Evolutionary conservation across 64 coral and sea anemone species (phyloP).

Genomic region (Pachyseris speciosa): DNA sequence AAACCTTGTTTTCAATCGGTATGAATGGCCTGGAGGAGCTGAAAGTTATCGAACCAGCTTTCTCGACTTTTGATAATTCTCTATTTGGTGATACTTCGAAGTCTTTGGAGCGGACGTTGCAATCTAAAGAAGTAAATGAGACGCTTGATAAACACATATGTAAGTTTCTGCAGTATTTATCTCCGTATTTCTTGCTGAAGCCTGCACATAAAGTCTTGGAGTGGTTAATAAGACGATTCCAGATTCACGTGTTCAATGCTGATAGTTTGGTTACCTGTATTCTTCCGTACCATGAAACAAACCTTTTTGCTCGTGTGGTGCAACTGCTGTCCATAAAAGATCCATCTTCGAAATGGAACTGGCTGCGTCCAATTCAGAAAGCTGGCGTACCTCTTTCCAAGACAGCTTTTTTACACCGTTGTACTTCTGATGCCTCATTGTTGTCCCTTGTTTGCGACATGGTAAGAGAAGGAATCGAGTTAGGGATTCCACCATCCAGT

Average conservation of each 20-base stretch:
- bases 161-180: conserved; percentile 82
- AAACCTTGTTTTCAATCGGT: conserved; percentile 91
- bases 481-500: conserved; percentile 63
- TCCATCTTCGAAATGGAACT: conserved; percentile 82
- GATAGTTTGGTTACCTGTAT: conserved; percentile 78
- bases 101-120: conserved; percentile 78
- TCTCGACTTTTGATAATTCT: conserved; percentile 64
- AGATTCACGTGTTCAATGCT: conserved; percentile 80
- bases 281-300: conserved; percentile 95
- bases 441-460: conserved; percentile 83
- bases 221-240: conserved; percentile 93
- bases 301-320: conserved; percentile 88
- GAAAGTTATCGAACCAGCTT: conserved; percentile 74
- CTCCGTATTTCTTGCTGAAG: conserved; percentile 94
- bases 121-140: conserved; percentile 85
- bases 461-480: conserved; percentile 47
- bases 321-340: conserved; percentile 81
- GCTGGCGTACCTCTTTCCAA: conserved; percentile 77
- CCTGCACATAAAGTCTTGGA: conserved; percentile 94
- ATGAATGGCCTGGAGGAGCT: conserved; percentile 95
- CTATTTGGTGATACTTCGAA: conserved; percentile 91
- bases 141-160: conserved; percentile 78
- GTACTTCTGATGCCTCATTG: conserved; percentile 77
- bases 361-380: conserved; percentile 86
- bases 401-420: conserved; percentile 83